Base-by-base conservation (phyloP, 1,140 invertebrate genomes). In the Eubasilissa regina region DNA sequence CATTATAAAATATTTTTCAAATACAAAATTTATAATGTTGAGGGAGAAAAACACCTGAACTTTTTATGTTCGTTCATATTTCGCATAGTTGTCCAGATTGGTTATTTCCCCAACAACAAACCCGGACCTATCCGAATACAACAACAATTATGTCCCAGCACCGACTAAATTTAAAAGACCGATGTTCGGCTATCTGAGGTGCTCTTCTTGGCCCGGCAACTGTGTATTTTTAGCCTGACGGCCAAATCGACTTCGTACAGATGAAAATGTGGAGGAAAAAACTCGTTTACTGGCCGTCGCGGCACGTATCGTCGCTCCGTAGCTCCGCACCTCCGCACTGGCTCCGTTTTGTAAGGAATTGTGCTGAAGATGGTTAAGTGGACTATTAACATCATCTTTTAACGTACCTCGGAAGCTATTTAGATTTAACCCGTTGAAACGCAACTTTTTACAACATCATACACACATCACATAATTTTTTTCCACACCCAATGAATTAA, bases 101-200 rank as follows among this genome's bases (percentile, higher is more conserved):
- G 11, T 51, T 3, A 51, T 9, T 47, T 48, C 53, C 56, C 44
- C 35, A 35, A 43, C n/a, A 35, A 35, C 17, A 11, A 62, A 75
- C 73, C 73, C 73, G 73, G 56, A 75, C 73, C 73, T 75, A 75
- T 75, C 73, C 73, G 45, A 75, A 75, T 75, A 60, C 47, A 4
- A 75, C 56, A 75, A 17, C 56, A 62, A 62, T 75, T 62, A 35
- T 21, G 73, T 62, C 73, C 55, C 73, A 19, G 6, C 15, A 58
- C 48, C 19, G n/a, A 19, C 4, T 4, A 8, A 62, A 25, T 21
- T 62, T 56, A 35, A 35, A 35, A 35, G 53, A 17, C 53, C 13
- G 8, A 7, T 17, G 17, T n/a, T 15, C n/a, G 3, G 53, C 17
- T 43, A 9, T 43, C 15, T 12, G 10, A 25, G 17, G 53, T 51